phyloP scores from a whole-genome alignment of 2,888 invertebrate species.

The Anticlea derivata region DNA sequence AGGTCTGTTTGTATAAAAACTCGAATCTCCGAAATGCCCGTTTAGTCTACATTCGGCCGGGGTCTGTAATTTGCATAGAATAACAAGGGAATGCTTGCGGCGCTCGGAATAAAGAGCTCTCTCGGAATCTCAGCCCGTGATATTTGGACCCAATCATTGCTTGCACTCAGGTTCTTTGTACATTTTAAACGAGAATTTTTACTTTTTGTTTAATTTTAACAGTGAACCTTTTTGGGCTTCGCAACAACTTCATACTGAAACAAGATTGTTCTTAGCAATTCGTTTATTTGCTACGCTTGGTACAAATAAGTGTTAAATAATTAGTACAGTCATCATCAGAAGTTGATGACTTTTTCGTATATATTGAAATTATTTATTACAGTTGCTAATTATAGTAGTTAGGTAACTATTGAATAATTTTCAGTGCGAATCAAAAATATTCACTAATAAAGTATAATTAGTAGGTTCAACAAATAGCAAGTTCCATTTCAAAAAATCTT shows the following conservation, averaged over 20 bases:
- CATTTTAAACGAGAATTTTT: constrained; percentile 41
- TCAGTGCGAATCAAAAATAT: no score
- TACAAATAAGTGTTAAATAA: no score
- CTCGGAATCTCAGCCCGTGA: constrained; percentile 52
- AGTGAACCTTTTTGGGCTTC: neutral
- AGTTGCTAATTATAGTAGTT: no score
- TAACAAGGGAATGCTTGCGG: constrained; percentile 72
- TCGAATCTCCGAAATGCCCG: constrained; percentile 76
- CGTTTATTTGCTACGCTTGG: no score
- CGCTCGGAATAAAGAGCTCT: constrained; percentile 58
- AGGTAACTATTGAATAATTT: no score
- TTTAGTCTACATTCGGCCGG: constrained; percentile 68
- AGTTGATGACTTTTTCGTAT: no score
- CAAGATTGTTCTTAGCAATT: no score
- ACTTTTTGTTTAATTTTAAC: constrained; percentile 34
- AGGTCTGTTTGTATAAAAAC: constrained; percentile 80
- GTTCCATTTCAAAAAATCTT: no score
- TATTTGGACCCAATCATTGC: constrained; percentile 61
- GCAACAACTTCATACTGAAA: neutral
- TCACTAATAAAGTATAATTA: no score
- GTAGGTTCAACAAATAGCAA: no score
- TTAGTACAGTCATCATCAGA: no score
- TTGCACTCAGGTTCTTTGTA: constrained; percentile 37
- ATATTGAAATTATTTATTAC: no score
- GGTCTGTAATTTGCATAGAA: constrained; percentile 78